These are phyloP conservation scores for Muschampia plurimacula DNA, from an alignment of 2,888 invertebrate species.

Conservation along the genomic window DNA sequence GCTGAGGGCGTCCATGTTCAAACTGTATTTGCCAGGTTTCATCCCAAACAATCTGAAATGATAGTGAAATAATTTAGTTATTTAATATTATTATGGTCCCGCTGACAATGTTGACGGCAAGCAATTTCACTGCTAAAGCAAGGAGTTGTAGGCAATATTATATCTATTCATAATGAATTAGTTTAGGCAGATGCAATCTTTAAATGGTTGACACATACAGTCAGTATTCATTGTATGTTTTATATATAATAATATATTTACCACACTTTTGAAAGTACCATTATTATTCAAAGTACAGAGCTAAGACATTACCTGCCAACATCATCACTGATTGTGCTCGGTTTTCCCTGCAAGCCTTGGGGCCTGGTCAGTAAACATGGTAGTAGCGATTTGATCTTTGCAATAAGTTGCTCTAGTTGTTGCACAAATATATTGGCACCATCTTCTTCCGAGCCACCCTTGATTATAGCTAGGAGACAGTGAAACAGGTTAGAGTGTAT, in stretches of 20 bases:
- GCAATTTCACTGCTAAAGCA: too few species aligned
- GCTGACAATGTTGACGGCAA: too few species aligned
- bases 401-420: constrained; percentile 71
- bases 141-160: too few species aligned
- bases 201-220: too few species aligned
- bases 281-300: too few species aligned
- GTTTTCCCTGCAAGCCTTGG: constrained; percentile 55
- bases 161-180: too few species aligned
- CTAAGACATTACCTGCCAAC: constrained; percentile 63
- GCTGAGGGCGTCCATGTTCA: constrained; percentile 70
- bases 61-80: not conserved
- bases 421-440: constrained; percentile 70
- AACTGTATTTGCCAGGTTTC: constrained; percentile 71
- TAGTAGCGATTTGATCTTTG: constrained; percentile 66
- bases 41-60: constrained; percentile 71
- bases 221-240: too few species aligned
- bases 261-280: too few species aligned
- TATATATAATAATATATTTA: too few species aligned
- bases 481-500: constrained; percentile 74
- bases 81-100: not conserved
- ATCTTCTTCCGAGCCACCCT: constrained; percentile 64
- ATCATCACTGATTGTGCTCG: constrained; percentile 71
- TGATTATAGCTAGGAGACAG: constrained; percentile 71
- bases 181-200: too few species aligned
- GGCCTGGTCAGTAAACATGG: constrained; percentile 69